These are phyloP conservation scores for Dryadula phaetusa DNA, from an alignment of 2,888 invertebrate genomes.

Conservation along the genomic window DNA sequence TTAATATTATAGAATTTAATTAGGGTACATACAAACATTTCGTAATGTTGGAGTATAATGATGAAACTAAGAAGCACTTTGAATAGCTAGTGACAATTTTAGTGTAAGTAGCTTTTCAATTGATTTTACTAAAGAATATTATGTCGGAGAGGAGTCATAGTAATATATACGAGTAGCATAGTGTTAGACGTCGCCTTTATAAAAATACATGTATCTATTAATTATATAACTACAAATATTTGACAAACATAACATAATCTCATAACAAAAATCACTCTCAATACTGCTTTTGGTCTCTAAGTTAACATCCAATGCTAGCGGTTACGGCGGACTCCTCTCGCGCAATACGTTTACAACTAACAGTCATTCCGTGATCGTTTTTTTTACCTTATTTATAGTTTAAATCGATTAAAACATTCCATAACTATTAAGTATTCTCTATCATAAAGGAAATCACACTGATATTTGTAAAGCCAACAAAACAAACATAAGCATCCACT, in stretches of 20 bases:
- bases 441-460: constrained; percentile 78
- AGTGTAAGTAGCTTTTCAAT: constrained; percentile 66
- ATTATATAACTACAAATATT: constrained; percentile 48
- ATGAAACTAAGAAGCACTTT: constrained; percentile 82
- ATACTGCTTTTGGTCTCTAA: constrained; percentile 49
- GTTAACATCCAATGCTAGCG: constrained; percentile 36
- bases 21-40: constrained; percentile 84
- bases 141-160: constrained; percentile 67
- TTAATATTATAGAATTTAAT: constrained; percentile 83
- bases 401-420: constrained; percentile 76
- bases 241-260: constrained; percentile 45
- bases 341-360: constrained; percentile 46
- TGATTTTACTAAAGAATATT: constrained; percentile 58
- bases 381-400: constrained; percentile 55
- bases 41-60: constrained; percentile 82
- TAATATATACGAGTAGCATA: constrained; percentile 46
- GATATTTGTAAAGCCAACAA: constrained; percentile 81
- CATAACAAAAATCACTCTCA: constrained; percentile 45
- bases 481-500: constrained; percentile 80
- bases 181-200: constrained; percentile 40
- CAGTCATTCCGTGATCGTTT: constrained; percentile 47
- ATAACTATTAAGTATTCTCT: constrained; percentile 70
- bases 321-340: constrained; percentile 52
- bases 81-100: constrained; percentile 75
- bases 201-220: constrained; percentile 54